These are phyloP conservation scores for Sceloporus undulatus DNA, from an alignment of 2,113 vertebrate species.

Conservation along the genomic window DNA sequence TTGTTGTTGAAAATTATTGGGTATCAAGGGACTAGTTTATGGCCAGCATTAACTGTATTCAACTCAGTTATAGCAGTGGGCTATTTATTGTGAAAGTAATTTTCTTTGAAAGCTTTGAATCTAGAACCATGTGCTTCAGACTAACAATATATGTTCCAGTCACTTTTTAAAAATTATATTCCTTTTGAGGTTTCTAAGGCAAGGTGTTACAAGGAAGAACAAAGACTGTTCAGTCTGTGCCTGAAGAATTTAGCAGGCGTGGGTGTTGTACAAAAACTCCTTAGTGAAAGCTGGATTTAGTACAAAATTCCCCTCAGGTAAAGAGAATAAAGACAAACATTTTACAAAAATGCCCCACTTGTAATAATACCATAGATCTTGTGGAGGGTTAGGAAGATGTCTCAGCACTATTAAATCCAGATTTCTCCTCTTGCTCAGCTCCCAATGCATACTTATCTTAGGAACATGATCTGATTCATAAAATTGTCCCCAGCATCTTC, in stretches of 20 bases:
- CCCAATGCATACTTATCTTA: neutral
- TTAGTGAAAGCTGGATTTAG: constrained; percentile 49
- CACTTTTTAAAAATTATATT: constrained; percentile 29
- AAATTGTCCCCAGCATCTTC: neutral
- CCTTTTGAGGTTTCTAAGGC: constrained; percentile 37
- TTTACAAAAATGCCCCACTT: constrained; percentile 16
- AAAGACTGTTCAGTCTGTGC: constrained; percentile 28
- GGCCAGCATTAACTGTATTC: neutral
- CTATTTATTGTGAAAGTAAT: constrained; percentile 48
- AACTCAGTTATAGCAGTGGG: neutral
- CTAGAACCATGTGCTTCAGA: constrained; percentile 18
- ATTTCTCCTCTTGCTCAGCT: neutral
- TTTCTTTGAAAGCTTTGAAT: neutral
- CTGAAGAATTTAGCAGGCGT: constrained; percentile 13
- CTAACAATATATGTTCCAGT: constrained; percentile 15
- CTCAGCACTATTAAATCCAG: neutral
- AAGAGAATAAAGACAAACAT: constrained; percentile 30
- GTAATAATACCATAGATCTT: neutral
- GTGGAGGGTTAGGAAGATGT: neutral
- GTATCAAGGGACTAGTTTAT: constrained; percentile 58
- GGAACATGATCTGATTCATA: neutral
- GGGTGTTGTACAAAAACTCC: constrained; percentile 44
- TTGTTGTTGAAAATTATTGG: constrained; percentile 36
- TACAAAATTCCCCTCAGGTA: constrained; percentile 47
- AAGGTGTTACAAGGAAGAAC: constrained; percentile 38